Conservation (phyloP, 2,797 vertebrate genomes). For the Tangara arthus region DNA sequence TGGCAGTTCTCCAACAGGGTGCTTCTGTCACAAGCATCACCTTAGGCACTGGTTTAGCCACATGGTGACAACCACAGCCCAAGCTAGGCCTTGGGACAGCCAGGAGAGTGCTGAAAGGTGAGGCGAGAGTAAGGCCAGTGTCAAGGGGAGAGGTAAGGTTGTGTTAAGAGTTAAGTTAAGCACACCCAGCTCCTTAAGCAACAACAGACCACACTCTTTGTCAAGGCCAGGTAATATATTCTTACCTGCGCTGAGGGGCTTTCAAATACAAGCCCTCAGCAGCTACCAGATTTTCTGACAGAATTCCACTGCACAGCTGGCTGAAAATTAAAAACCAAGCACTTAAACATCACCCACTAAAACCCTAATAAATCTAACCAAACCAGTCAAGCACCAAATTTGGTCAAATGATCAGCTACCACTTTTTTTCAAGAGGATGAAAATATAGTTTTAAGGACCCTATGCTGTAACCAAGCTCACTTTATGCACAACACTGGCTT, state of each 20-base stretch:
- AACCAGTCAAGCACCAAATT: neutral
- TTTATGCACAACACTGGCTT: fast-evolving
- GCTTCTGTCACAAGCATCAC: fast-evolving
- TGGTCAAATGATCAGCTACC: neutral
- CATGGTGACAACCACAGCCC: neutral
- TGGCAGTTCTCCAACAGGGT: neutral
- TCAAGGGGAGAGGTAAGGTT: neutral
- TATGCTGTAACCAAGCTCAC: neutral
- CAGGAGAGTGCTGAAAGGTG: fast-evolving
- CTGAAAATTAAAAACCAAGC: neutral
- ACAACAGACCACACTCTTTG: neutral
- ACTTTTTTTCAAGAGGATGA: neutral
- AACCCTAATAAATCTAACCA: neutral
- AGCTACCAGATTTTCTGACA: neutral
- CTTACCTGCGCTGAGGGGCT: neutral
- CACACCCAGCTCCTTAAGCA: neutral
- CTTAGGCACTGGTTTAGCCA: fast-evolving
- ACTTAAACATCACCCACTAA: neutral
- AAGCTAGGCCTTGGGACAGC: neutral
- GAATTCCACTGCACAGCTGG: neutral
- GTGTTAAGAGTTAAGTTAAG: too few relatives aligned
- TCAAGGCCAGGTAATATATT: neutral
- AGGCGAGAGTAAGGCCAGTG: neutral
- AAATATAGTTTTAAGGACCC: neutral
- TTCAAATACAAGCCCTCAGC: neutral